Percentiles rank a stretch among this genome's conserved stretches.
phyloP scores from a whole-genome alignment of 2,797 vertebrate genomes.

The Vespertilio murinus region DNA sequence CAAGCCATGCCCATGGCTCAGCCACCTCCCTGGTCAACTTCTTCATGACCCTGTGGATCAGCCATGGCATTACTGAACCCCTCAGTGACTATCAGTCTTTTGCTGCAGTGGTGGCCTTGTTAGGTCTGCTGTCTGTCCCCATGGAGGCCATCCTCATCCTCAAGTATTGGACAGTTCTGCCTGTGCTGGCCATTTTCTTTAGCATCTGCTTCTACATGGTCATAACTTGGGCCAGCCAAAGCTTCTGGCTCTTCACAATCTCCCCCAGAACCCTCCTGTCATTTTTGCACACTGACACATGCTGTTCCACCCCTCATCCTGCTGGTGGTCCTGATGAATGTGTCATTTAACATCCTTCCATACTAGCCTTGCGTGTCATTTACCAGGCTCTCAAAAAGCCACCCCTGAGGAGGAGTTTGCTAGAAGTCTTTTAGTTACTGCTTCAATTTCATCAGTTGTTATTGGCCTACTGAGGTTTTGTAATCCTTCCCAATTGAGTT shows the following conservation, averaged over 20 bases:
- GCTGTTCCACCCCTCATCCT: conserved; percentile 86
- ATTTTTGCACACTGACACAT: conserved; percentile 84
- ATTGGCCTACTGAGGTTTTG: too few species aligned
- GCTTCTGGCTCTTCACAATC: conserved; percentile 76
- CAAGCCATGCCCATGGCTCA: conserved; percentile 85
- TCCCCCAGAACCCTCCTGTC: conserved; percentile 86
- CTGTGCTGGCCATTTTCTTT: conserved; percentile 79
- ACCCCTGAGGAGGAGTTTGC: neutral
- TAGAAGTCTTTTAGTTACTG: too few species aligned
- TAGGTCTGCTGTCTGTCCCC: conserved; percentile 84
- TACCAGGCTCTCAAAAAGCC: conserved; percentile 49
- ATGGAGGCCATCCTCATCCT: conserved; percentile 88
- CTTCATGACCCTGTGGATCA: conserved; percentile 87
- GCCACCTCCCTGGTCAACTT: conserved; percentile 89
- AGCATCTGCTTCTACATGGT: conserved; percentile 87
- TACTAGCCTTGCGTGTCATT: conserved; percentile 81
- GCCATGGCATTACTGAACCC: conserved; percentile 73
- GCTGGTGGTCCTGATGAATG: conserved; percentile 88
- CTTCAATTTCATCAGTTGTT: too few species aligned
- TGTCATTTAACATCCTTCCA: conserved; percentile 87
- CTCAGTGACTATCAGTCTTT: conserved; percentile 86
- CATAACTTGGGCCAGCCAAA: conserved; percentile 86
- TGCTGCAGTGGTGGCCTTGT: conserved; percentile 86
- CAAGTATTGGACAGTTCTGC: conserved; percentile 89
- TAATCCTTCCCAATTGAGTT: too few species aligned